These are phyloP conservation scores for Myrmecophaga tridactyla DNA, from an alignment of 2,113 vertebrate genomes.

Conservation along the genomic window DNA sequence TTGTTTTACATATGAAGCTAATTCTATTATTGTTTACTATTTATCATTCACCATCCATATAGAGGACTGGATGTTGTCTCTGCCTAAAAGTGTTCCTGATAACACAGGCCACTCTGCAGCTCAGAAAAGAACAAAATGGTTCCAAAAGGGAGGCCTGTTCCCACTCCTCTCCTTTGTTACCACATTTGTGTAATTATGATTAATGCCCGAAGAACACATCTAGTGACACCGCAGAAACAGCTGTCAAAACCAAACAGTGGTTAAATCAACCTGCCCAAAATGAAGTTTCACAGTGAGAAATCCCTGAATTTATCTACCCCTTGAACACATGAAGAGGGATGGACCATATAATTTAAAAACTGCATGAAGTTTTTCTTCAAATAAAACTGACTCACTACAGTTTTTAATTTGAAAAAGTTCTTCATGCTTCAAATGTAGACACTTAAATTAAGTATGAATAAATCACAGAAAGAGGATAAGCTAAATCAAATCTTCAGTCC, in stretches of 20 bases:
- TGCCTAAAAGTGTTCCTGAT: not conserved
- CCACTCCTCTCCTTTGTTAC: not conserved
- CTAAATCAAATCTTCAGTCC: slow-evolving; percentile 66
- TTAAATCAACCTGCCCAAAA: not conserved
- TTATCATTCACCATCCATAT: not conserved
- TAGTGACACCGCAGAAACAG: not conserved
- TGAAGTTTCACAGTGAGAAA: slow-evolving; percentile 1
- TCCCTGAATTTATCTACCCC: not conserved
- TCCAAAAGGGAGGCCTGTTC: not conserved
- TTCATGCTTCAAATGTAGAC: slow-evolving; percentile 55
- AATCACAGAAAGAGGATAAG: slow-evolving; percentile 65
- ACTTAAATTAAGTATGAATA: slow-evolving; percentile 74
- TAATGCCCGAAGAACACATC: not conserved
- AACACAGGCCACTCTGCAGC: not conserved
- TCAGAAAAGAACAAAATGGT: not conserved
- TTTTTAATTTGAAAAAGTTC: slow-evolving; percentile 70
- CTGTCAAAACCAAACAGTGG: not conserved
- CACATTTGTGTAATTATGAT: not conserved
- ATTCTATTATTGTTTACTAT: slow-evolving; percentile 28
- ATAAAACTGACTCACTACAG: slow-evolving; percentile 50
- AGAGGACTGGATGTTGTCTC: slow-evolving; percentile 1
- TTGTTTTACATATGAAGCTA: not conserved
- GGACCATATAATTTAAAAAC: slow-evolving; percentile 38
- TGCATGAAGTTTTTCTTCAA: slow-evolving; percentile 42
- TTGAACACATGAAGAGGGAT: not conserved